A percentile compares a stretch with the other conserved stretches of the same genome.
These are phyloP conservation scores for Ischnus inquisitorius DNA, from an alignment of 2,888 invertebrate genomes.

Conservation along the genomic window DNA sequence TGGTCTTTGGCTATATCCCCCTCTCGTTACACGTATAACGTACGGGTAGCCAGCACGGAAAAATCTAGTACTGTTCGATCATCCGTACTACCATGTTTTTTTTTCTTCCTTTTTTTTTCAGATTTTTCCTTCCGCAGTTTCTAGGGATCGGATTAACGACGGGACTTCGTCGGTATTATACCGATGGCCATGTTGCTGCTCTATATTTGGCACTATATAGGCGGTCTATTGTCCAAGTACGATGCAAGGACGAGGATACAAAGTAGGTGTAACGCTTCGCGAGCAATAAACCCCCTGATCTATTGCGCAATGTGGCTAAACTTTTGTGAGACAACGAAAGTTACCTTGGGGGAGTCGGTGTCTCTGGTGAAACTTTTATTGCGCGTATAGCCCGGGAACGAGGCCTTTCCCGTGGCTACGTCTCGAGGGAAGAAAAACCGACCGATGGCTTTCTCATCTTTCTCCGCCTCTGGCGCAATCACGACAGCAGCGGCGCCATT, in stretches of 20 bases:
- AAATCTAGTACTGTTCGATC: slow-evolving; percentile 62
- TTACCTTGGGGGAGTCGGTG: slow-evolving; percentile 50
- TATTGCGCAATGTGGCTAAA: slow-evolving; percentile 52
- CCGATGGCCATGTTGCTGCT: background rate
- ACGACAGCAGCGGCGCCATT: too few species aligned
- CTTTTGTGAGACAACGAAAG: slow-evolving; percentile 54
- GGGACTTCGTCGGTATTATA: slow-evolving; percentile 38
- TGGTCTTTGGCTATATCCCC: slow-evolving; percentile 72
- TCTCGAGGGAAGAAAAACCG: slow-evolving; percentile 2
- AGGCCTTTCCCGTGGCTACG: slow-evolving; percentile 7
- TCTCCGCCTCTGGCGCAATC: background rate
- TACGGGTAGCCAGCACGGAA: slow-evolving; percentile 45
- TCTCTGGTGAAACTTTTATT: slow-evolving; percentile 56
- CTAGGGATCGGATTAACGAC: slow-evolving; percentile 54
- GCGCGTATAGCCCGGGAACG: background rate
- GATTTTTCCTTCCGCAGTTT: background rate
- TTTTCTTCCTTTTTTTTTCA: slow-evolving; percentile 32
- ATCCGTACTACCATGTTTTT: slow-evolving; percentile 44
- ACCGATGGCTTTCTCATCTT: slow-evolving; percentile 16
- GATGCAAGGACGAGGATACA: slow-evolving; percentile 29
- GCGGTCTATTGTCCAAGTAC: slow-evolving; percentile 5
- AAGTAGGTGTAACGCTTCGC: slow-evolving; percentile 27
- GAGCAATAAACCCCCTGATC: slow-evolving; percentile 65
- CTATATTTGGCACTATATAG: background rate
- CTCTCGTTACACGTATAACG: slow-evolving; percentile 70